Evolutionary conservation across 2,113 vertebrate genomes (phyloP).

Genomic region (Eidolon helvum): DNA sequence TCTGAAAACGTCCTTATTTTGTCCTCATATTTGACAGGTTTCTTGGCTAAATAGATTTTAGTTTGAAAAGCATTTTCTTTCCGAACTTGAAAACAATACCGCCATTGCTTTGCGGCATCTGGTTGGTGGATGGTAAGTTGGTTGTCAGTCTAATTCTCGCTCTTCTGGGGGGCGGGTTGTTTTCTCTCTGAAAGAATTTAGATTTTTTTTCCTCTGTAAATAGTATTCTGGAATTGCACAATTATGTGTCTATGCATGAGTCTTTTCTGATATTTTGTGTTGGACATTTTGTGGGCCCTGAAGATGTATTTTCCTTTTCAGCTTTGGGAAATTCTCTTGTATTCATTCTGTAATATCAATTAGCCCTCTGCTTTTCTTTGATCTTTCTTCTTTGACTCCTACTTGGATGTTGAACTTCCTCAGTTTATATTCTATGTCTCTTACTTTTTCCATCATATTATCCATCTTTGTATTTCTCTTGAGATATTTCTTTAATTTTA

Average conservation of each 20-base stretch:
- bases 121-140: not conserved
- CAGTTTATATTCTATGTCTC: too few species aligned
- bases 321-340: not conserved
- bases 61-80: constrained; percentile 22
- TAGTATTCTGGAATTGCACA: not conserved
- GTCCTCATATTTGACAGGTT: not conserved
- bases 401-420: too few species aligned
- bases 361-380: not conserved
- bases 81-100: not conserved
- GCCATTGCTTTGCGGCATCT: not conserved
- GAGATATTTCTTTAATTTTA: too few species aligned
- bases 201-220: not conserved
- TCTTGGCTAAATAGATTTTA: not conserved
- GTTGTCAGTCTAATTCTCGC: not conserved
- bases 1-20: constrained; percentile 8
- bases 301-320: not conserved
- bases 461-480: too few species aligned
- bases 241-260: not conserved
- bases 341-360: not conserved
- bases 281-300: not conserved
- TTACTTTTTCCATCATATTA: too few species aligned
- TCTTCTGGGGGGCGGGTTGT: not conserved
- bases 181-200: not conserved
- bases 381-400: not conserved
- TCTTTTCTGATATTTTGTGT: not conserved